Evolutionary conservation across 1,140 invertebrate genomes (phyloP), one percentile per base, ranked within the genome.

Genomic region (Eupeodes corollae): DNA sequence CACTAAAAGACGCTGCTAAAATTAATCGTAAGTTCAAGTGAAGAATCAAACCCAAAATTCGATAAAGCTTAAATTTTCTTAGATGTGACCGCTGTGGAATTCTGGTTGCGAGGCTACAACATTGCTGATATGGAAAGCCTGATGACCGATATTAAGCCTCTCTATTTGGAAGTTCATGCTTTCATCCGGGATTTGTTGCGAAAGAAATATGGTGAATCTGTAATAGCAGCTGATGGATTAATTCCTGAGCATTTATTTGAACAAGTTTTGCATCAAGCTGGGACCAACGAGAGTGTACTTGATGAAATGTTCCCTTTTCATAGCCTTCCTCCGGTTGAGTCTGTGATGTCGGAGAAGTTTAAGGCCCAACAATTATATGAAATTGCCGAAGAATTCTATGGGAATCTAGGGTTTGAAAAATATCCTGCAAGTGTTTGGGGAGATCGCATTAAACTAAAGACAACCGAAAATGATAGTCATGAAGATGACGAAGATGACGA

Each of bases 221-320:
- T 86, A 1, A 69, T 86, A 1, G 74, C 77, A 5, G 74, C 74
- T 5, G 76, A 76, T 44, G 86, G 86, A 11, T 84, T 87, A 0
- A 91, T 96, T 49, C 91, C 91, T 0, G 90, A 89, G 5, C 91
- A 96, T 75, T 67, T 96, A 1, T 70, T 89, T 54, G 83, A 66
- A 42, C 59, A 67, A 53, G 63, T 63, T 0, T 33, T 60, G 8
- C 56, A 59, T 35, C 63, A 67, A 51, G 63, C 59, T 30, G 66
- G 63, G 63, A 52, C 55, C 1, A n/a, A 53, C 9, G 60, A 53
- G n/a, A 65, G 62, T 44, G 57, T 66, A 16, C 54, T 66, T 21
- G 63, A 65, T 30, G 16, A 50, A 5, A 56, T 58, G 41, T 66
- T 58, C 32, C 60, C 62, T 5, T 46, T 57, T 18, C 45, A 32